Evolutionary conservation across 2,888 invertebrate species (phyloP).

Genomic region (Rotaria macrura): DNA sequence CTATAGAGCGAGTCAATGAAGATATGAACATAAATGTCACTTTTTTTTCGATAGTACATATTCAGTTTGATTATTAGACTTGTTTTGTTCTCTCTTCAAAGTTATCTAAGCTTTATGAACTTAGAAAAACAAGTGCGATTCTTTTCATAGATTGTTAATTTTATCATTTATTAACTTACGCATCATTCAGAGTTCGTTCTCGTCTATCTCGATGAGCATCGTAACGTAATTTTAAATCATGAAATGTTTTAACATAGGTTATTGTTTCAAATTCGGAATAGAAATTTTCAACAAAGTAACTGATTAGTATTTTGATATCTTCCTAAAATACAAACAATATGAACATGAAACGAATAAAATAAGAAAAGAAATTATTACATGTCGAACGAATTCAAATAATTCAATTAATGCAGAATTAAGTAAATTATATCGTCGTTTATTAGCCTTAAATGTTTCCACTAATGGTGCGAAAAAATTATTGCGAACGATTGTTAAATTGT

Average conservation of each 20-base stretch:
- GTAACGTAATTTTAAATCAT: slow-evolving; percentile 62
- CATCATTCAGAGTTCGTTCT: neutral
- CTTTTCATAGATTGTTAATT: no score
- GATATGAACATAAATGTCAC: no score
- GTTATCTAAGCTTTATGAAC: no score
- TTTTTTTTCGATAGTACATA: no score
- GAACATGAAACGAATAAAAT: neutral
- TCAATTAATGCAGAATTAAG: slow-evolving; percentile 96
- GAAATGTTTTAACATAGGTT: slow-evolving; percentile 95
- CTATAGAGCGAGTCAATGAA: no score
- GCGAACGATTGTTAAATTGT: slow-evolving; percentile 86
- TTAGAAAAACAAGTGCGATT: no score
- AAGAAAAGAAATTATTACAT: slow-evolving; percentile 52
- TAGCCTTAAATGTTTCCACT: slow-evolving; percentile 84
- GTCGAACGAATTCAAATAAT: slow-evolving; percentile 94
- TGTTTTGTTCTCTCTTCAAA: no score
- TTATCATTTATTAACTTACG: neutral
- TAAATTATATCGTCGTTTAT: slow-evolving; percentile 94
- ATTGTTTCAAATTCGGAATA: slow-evolving; percentile 83
- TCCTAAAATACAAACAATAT: slow-evolving; percentile 51
- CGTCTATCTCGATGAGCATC: slow-evolving; percentile 45
- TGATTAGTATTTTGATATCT: slow-evolving; percentile 53
- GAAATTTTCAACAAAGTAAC: slow-evolving; percentile 89
- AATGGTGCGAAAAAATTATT: slow-evolving; percentile 88
- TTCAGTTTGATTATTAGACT: no score